phyloP scores from a whole-genome alignment of 1,140 invertebrate genomes.

The Plectrocnemia conspersa region DNA sequence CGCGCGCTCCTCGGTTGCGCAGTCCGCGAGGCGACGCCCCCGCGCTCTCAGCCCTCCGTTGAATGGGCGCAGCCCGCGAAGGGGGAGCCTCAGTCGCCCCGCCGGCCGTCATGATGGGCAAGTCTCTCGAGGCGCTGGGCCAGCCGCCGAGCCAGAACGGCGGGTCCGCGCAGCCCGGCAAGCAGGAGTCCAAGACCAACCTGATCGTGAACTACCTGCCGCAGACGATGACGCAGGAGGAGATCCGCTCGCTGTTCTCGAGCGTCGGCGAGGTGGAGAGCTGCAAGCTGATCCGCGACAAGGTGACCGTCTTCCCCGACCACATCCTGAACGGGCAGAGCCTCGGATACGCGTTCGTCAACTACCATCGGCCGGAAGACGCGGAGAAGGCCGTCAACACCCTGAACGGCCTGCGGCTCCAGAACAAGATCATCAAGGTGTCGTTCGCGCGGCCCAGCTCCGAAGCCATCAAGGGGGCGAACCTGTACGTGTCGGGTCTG shows the following conservation, averaged over 20 bases:
- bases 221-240: conserved; percentile 89
- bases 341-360: conserved; percentile 86
- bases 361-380: conserved; percentile 77
- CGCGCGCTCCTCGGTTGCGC: too few relatives aligned
- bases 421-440: conserved; percentile 90
- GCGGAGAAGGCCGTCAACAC: conserved; percentile 83
- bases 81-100: too few relatives aligned
- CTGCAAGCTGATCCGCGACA: conserved; percentile 87
- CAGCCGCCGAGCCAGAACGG: conserved; percentile 46
- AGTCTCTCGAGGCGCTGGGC: conserved; percentile 50
- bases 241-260: conserved; percentile 78
- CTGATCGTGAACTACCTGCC: conserved; percentile 90
- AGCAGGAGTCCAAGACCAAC: conserved; percentile 66
- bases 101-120: conserved; percentile 45
- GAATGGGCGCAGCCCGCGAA: background rate
- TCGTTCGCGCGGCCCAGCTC: conserved; percentile 84
- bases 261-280: conserved; percentile 86
- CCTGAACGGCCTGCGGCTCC: conserved; percentile 76
- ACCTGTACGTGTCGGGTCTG: conserved; percentile 82
- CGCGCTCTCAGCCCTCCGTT: background rate
- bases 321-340: conserved; percentile 69
- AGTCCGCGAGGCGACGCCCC: background rate
- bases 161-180: conserved; percentile 55
- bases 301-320: conserved; percentile 67
- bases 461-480: conserved; percentile 85